phyloP scores from a whole-genome alignment of 2,888 invertebrate species.

The Lasiommata megera region DNA sequence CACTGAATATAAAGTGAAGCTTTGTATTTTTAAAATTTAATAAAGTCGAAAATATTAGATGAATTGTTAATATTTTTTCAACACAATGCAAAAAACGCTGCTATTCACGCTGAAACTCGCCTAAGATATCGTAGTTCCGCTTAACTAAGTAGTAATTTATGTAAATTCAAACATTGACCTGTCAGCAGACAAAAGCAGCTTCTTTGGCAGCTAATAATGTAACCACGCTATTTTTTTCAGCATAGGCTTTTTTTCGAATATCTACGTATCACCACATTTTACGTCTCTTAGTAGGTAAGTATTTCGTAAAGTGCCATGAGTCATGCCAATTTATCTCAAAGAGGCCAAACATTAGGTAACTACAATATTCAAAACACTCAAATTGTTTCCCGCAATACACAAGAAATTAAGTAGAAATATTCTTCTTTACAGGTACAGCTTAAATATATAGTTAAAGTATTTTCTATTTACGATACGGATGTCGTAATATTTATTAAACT shows the following conservation, averaged over 20 bases:
- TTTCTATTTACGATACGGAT: no score
- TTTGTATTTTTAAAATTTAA: slow-evolving; percentile 5
- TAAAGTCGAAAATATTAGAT: slow-evolving; percentile 1
- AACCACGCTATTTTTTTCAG: slow-evolving; percentile 17
- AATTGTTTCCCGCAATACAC: background rate
- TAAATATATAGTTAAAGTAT: background rate
- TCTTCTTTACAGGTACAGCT: slow-evolving; percentile 1
- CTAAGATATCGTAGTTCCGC: slow-evolving; percentile 19
- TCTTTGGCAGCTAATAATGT: slow-evolving; percentile 15
- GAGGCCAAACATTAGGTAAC: background rate
- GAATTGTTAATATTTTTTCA: slow-evolving; percentile 1
- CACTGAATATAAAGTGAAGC: slow-evolving; percentile 11
- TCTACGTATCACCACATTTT: slow-evolving; percentile 1
- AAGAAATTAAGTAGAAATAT: background rate
- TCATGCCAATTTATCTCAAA: slow-evolving; percentile 8
- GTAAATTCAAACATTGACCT: background rate
- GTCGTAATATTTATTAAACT: no score
- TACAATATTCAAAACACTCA: background rate
- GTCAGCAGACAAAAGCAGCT: slow-evolving; percentile 11
- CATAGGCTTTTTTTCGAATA: slow-evolving; percentile 11
- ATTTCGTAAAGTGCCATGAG: background rate
- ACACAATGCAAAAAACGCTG: slow-evolving; percentile 20
- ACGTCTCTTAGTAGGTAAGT: background rate
- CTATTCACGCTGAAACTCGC: slow-evolving; percentile 26
- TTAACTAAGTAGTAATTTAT: slow-evolving; percentile 19